A percentile compares a stretch with the other conserved stretches of the same genome.
These are phyloP conservation scores for Xestia ashworthii DNA, from an alignment of 2,888 invertebrate species.

Conservation along the genomic window DNA sequence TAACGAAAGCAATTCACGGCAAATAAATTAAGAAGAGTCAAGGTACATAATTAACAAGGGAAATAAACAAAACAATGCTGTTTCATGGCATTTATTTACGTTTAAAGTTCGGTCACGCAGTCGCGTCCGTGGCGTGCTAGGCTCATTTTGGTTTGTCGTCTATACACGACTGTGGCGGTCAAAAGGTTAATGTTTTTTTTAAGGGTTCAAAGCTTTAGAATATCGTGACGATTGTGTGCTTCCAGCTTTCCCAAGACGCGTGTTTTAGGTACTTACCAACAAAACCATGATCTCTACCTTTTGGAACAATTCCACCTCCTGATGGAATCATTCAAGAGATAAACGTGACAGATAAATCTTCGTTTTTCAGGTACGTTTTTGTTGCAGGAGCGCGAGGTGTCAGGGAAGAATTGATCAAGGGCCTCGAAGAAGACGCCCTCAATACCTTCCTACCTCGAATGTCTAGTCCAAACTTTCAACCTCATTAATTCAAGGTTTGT, in stretches of 20 bases:
- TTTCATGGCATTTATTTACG: no score
- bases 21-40: no score
- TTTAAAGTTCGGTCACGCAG: no score
- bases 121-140: no score
- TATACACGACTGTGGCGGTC: no score
- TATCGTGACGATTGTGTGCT: not conserved
- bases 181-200: not conserved
- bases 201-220: not conserved
- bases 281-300: not conserved
- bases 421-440: not conserved
- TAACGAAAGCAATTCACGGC: no score
- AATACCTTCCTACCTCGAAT: not conserved
- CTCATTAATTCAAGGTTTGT: not conserved
- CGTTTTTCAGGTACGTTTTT: not conserved
- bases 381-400: not conserved
- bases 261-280: not conserved
- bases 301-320: not conserved
- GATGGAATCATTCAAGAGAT: not conserved
- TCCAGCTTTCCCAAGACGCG: not conserved
- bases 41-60: no score
- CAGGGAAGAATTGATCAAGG: not conserved
- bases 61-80: no score
- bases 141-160: no score
- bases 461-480: not conserved
- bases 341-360: not conserved